Evolutionary conservation across 2,113 vertebrate genomes (phyloP), one percentile per base, ranked within the genome.

Genomic region (Pavo muticus): DNA sequence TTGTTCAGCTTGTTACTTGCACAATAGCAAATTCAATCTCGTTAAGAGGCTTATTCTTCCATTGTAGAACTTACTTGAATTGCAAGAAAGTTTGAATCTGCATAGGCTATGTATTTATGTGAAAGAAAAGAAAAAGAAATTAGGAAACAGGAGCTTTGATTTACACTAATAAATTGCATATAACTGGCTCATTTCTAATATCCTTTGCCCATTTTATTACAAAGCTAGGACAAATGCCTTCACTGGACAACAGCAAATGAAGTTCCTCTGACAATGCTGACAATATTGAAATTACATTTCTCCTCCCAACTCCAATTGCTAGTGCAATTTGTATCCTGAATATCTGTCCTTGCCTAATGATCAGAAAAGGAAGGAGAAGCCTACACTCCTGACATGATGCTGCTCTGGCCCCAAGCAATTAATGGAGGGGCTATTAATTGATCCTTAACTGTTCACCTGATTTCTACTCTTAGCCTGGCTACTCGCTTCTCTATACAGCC

Each of bases 1-100:
- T 98, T 98, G 97, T 96, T 98, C 98, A 98, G 98, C 98, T 98
- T 98, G 96, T 97, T 97, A 96, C 96, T 96, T 95, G 92, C 95
- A 98, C 97, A 97, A 97, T 95, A 96, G 97, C 88, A 97, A 98
- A 98, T 97, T 97, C 96, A 97, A 97, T 98, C 97, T 97, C 97
- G 95, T 97, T 98, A 98, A 98, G 97, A 97, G 63, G 97, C 90
- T 98, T 97, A 97, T 97, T 97, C 84, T 94, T 95, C 93, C 91
- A 87, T 56, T 97, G 93, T 85, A 92, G 90, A 97, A 97, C 87
- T 97, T 97, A 91, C 94, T 88, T 97, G 90, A 97, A 96, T 97
- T 96, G 95, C 89, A 97, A 96, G 90, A 90, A 97, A 97, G 87
- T 97, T 97, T 91, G 75, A 95, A 96, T 97, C 96, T 96, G 92